phyloP scores from a whole-genome alignment of 2,113 vertebrate genomes.

The Mustelus asterias region DNA sequence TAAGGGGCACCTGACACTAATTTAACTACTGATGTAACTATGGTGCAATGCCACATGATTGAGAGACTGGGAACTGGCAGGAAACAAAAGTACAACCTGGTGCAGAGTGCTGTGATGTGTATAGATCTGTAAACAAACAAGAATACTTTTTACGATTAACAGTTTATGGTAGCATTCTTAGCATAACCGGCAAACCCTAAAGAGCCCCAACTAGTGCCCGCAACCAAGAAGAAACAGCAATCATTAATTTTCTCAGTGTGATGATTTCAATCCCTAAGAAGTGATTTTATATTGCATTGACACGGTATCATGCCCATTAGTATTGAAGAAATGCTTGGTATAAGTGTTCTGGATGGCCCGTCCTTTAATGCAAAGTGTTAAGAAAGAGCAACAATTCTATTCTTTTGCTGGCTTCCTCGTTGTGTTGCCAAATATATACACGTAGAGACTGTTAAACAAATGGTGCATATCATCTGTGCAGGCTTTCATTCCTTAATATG shows the following conservation, averaged over 20 bases:
- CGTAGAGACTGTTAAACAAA: neutral
- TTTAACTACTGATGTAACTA: too few species aligned
- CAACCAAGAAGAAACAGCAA: too few species aligned
- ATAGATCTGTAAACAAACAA: too few species aligned
- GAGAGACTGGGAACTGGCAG: too few species aligned
- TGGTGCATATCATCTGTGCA: neutral
- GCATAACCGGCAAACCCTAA: too few species aligned
- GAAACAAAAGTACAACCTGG: too few species aligned
- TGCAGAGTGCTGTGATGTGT: too few species aligned
- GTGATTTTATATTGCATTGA: neutral
- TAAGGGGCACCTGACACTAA: too few species aligned
- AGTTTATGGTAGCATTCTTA: too few species aligned
- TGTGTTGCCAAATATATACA: neutral
- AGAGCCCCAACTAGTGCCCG: too few species aligned
- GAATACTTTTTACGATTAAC: too few species aligned
- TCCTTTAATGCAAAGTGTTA: neutral
- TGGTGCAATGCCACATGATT: too few species aligned
- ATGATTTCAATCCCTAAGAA: neutral
- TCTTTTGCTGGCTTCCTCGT: neutral
- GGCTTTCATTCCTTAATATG: neutral
- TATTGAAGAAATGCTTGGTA: neutral
- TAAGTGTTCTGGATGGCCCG: neutral
- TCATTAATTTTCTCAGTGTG: neutral
- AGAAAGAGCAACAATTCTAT: neutral
- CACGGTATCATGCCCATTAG: neutral